phyloP scores from a whole-genome alignment of 2,888 invertebrate genomes.

The Epistrophe eligans region DNA sequence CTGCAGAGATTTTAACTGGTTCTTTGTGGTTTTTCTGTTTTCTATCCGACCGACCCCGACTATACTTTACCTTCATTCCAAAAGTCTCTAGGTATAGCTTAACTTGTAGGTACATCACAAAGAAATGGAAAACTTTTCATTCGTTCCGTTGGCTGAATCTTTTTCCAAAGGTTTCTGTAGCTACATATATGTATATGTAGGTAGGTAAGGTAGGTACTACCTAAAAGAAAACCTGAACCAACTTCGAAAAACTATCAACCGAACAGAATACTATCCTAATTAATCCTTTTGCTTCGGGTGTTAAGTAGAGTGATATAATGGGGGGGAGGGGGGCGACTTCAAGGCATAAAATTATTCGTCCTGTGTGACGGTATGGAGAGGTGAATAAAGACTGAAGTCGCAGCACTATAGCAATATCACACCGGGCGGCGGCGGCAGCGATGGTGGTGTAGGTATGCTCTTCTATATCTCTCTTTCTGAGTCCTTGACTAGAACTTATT shows the following conservation, averaged over 20 bases:
- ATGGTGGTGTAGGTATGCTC: background rate
- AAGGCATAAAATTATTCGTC: constrained; percentile 19
- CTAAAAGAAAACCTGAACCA: constrained; percentile 70
- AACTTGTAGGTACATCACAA: background rate
- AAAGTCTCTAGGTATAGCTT: background rate
- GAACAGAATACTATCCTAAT: constrained; percentile 75
- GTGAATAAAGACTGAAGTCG: constrained; percentile 41
- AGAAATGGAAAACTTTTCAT: constrained; percentile 63
- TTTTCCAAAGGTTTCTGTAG: constrained; percentile 33
- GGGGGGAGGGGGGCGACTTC: background rate
- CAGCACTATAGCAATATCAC: constrained; percentile 32
- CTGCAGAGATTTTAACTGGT: constrained; percentile 63
- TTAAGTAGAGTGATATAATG: constrained; percentile 35
- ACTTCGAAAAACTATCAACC: constrained; percentile 75
- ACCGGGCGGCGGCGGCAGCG: no score
- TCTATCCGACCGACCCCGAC: background rate
- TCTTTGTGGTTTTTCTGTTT: constrained; percentile 63
- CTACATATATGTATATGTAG: no score
- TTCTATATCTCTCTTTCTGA: constrained; percentile 6
- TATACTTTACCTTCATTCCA: background rate
- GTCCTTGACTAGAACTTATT: constrained; percentile 75
- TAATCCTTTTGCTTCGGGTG: constrained; percentile 74
- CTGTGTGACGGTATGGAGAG: constrained; percentile 21
- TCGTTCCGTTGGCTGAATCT: constrained; percentile 74
- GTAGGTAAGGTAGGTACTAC: background rate